Evolutionary conservation across 2,797 vertebrate genomes (phyloP).

Genomic region (Melanotaenia maccullochi): DNA sequence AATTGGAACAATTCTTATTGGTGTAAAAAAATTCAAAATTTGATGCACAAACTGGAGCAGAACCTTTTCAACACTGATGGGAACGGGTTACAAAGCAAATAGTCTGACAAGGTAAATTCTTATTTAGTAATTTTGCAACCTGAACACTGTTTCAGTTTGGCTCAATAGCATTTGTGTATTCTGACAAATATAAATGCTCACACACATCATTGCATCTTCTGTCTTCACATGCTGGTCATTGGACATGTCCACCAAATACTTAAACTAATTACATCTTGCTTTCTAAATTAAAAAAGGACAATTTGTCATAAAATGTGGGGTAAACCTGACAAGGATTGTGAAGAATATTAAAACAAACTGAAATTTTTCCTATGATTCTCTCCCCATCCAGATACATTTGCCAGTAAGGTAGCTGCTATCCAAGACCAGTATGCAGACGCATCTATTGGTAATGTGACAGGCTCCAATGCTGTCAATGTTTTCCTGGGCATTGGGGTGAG

Average conservation of each 20-base stretch:
- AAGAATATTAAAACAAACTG: not conserved
- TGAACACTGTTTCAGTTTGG: not conserved
- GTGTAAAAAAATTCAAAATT: not conserved
- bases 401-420: slow-evolving; percentile 97
- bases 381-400: slow-evolving; percentile 90
- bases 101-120: not conserved
- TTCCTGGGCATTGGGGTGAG: slow-evolving; percentile 96
- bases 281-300: no score
- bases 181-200: not conserved
- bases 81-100: not conserved
- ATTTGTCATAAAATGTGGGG: not conserved
- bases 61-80: not conserved
- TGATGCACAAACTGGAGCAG: no score
- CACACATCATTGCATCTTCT: not conserved
- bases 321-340: not conserved
- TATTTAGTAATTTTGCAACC: not conserved
- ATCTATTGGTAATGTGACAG: slow-evolving; percentile 98
- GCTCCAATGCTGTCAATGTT: slow-evolving; percentile 98
- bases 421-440: slow-evolving; percentile 99
- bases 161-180: not conserved
- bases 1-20: not conserved
- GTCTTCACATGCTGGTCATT: not conserved
- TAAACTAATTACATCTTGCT: not conserved
- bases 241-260: not conserved
- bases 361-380: slow-evolving; percentile 4